Evolutionary conservation across 2,113 vertebrate species (phyloP).

Genomic region (Ornithorhynchus anatinus): DNA sequence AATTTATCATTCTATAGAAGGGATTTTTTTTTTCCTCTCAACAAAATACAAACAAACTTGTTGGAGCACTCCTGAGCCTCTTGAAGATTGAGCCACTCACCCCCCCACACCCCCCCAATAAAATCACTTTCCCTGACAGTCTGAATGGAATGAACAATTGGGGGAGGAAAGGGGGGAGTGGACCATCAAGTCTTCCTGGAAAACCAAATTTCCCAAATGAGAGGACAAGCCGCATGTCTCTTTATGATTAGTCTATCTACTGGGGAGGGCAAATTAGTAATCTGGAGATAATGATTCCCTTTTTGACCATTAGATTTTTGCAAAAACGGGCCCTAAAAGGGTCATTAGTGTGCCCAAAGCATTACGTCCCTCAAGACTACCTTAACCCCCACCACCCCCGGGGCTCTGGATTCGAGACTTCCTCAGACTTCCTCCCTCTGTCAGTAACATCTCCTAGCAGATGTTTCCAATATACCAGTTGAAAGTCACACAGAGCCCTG

Average conservation of each 20-base stretch:
- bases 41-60: neutral
- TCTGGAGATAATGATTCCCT: neutral
- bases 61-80: neutral
- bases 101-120: no score
- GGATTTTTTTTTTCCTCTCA: neutral
- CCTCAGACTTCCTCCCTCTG: constrained; percentile 30
- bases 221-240: no score
- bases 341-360: constrained; percentile 44
- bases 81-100: no score
- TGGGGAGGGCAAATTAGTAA: constrained; percentile 14
- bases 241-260: neutral
- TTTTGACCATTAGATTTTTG: constrained; percentile 23
- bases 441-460: constrained; percentile 60
- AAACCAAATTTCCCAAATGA: no score
- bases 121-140: neutral
- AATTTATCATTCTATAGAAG: neutral
- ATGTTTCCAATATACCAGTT: constrained; percentile 74
- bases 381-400: constrained; percentile 36
- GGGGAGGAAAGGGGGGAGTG: no score
- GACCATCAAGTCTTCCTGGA: no score
- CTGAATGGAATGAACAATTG: neutral
- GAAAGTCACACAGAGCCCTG: constrained; percentile 40
- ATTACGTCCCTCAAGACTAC: constrained; percentile 63
- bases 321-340: constrained; percentile 65
- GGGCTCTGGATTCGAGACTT: constrained; percentile 22